Percentiles rank a stretch among this genome's conserved stretches.
phyloP scores from a whole-genome alignment of 2,888 invertebrate genomes.

The Andrena trimmerana region DNA sequence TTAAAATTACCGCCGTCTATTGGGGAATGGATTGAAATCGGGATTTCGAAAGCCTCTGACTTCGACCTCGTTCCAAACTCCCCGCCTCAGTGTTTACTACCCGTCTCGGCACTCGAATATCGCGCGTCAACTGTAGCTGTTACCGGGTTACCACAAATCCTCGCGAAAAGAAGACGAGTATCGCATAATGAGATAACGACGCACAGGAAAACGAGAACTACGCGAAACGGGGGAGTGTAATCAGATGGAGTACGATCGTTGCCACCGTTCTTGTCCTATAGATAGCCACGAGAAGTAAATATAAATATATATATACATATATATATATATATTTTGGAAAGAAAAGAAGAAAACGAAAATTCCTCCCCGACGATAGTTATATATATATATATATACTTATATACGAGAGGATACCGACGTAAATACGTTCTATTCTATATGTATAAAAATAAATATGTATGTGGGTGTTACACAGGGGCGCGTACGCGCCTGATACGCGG shows the following conservation, averaged over 20 bases:
- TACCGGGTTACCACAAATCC: neutral
- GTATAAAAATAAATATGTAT: constrained; percentile 53
- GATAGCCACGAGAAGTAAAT: constrained; percentile 58
- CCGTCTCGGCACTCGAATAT: constrained; percentile 12
- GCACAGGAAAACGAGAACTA: constrained; percentile 62
- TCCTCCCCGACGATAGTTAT: constrained; percentile 66
- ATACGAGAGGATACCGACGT: constrained; percentile 53
- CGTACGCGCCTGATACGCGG: constrained; percentile 42
- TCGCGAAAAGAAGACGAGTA: neutral
- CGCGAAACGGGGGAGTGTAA: constrained; percentile 46
- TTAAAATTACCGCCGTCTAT: constrained; percentile 8
- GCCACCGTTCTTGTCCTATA: constrained; percentile 67
- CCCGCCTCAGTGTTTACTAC: constrained; percentile 37
- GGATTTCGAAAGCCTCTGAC: constrained; percentile 16
- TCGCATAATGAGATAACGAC: constrained; percentile 35
- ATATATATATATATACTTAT: constrained; percentile 50
- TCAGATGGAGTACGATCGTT: constrained; percentile 56
- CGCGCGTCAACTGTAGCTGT: constrained; percentile 37
- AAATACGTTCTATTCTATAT: constrained; percentile 55
- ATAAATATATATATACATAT: constrained; percentile 22
- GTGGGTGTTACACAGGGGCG: constrained; percentile 46
- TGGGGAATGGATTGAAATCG: neutral
- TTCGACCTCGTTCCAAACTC: constrained; percentile 36
- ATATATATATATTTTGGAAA: constrained; percentile 71
- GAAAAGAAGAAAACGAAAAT: constrained; percentile 36